Conservation (phyloP, 2,113 vertebrate genomes). For the Salminus brasiliensis region DNA sequence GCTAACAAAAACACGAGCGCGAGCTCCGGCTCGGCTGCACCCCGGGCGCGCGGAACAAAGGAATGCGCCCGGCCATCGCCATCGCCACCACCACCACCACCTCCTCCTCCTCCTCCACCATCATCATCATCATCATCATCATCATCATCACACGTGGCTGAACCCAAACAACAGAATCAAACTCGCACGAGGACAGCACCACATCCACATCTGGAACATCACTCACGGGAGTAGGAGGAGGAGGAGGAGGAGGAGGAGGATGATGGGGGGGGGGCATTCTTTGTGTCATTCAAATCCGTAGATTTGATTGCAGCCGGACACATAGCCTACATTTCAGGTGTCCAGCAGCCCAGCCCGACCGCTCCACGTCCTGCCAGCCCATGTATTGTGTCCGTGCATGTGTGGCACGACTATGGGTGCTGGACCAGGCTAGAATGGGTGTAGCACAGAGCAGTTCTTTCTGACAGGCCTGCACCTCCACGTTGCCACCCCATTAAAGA, state of each 20-base stretch:
- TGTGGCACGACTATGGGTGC: not conserved
- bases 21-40: slow-evolving; percentile 17
- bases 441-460: not conserved
- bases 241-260: not conserved
- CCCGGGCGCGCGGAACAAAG: slow-evolving; percentile 58
- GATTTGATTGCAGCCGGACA: not conserved
- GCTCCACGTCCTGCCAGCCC: not conserved
- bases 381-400: not conserved
- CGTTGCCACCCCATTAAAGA: not conserved
- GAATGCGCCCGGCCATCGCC: slow-evolving; percentile 57
- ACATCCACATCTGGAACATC: not conserved
- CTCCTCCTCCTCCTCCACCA: too few species aligned
- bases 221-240: not conserved
- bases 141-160: slow-evolving; percentile 60
- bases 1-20: not conserved
- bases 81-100: slow-evolving; percentile 46
- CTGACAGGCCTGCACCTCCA: slow-evolving; percentile 7
- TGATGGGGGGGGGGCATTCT: too few species aligned
- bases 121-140: slow-evolving; percentile 48
- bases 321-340: slow-evolving; percentile 1
- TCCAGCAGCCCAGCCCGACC: not conserved
- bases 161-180: slow-evolving; percentile 49
- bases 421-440: too few species aligned
- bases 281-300: not conserved
- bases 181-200: not conserved